phyloP scores from a whole-genome alignment of 2,113 vertebrate species.

The Rallus limicola region DNA sequence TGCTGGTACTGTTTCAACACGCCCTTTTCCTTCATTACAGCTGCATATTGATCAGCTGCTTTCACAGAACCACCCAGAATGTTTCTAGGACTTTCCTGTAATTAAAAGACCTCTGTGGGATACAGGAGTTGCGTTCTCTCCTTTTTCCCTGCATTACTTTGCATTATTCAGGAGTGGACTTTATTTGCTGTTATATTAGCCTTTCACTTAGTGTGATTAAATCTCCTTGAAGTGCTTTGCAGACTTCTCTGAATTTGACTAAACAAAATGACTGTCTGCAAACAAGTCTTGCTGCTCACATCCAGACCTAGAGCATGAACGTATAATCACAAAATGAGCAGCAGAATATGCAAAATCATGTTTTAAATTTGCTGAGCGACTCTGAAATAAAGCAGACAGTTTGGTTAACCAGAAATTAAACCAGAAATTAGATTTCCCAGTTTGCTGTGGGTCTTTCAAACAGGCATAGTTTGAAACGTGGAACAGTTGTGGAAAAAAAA shows the following conservation, averaged over 20 bases:
- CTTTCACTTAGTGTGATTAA: slow-evolving; percentile 34
- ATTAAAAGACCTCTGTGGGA: slow-evolving; percentile 17
- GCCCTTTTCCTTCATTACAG: slow-evolving; percentile 31
- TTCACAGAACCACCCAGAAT: slow-evolving; percentile 24
- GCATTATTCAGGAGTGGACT: slow-evolving; percentile 44
- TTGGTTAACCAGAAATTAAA: slow-evolving; percentile 11
- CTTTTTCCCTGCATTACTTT: slow-evolving; percentile 13
- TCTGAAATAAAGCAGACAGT: not conserved
- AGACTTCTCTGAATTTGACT: slow-evolving; percentile 57
- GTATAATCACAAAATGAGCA: not conserved
- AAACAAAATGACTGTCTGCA: slow-evolving; percentile 48
- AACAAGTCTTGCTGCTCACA: slow-evolving; percentile 15
- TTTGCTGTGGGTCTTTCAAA: not conserved
- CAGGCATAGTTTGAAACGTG: not conserved
- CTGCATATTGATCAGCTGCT: slow-evolving; percentile 41
- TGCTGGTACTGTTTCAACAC: slow-evolving; percentile 3
- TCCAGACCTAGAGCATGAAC: not conserved
- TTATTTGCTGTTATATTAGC: not conserved
- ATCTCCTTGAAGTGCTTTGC: slow-evolving; percentile 33
- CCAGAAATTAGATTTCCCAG: not conserved
- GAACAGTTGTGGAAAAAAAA: not conserved
- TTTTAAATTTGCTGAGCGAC: not conserved
- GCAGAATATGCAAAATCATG: slow-evolving; percentile 13
- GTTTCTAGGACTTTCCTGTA: slow-evolving; percentile 46
- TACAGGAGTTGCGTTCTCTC: not conserved